phyloP scores from a whole-genome alignment of 30 jellyfish, hydroid and myxozoan genomes.

The Hydractinia symbiolongicarpus region DNA sequence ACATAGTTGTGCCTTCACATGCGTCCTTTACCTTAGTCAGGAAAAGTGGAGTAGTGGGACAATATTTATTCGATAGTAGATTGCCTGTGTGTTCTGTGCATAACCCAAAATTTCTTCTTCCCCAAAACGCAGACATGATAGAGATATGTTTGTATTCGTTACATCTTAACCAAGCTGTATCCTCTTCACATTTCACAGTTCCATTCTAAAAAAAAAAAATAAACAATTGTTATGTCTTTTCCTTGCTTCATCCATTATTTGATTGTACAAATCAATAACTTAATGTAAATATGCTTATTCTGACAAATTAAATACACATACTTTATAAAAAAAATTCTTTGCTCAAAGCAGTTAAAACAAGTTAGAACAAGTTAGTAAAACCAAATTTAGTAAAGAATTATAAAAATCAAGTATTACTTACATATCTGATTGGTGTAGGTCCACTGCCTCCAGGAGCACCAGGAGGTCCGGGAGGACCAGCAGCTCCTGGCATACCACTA shows the following conservation, averaged over 20 bases:
- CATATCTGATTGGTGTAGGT: constrained; percentile 98
- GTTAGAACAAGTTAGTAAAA: neutral
- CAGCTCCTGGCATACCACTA: constrained; percentile 98
- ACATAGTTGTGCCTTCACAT: constrained; percentile 99
- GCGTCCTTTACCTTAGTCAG: constrained; percentile 97
- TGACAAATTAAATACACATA: no score
- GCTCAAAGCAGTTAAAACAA: neutral
- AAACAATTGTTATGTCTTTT: neutral
- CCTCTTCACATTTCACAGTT: constrained; percentile 99
- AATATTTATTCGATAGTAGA: constrained; percentile 74
- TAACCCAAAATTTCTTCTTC: constrained; percentile 96
- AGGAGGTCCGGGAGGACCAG: constrained; percentile 99
- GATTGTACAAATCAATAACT: neutral
- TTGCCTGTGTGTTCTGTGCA: constrained; percentile 99
- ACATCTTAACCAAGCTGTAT: constrained; percentile 99
- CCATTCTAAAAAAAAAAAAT: constrained; percentile 68
- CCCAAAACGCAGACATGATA: constrained; percentile 99
- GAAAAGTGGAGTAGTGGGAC: constrained; percentile 97
- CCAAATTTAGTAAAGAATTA: neutral
- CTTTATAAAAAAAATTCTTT: no score
- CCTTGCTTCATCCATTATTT: neutral
- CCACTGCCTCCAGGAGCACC: constrained; percentile 99
- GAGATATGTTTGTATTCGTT: constrained; percentile 93
- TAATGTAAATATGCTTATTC: neutral
- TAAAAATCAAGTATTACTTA: constrained; percentile 31